Conservation (phyloP, 35 echinoderm and acorn worm genomes). For the Ophiothrix spiculata region DNA sequence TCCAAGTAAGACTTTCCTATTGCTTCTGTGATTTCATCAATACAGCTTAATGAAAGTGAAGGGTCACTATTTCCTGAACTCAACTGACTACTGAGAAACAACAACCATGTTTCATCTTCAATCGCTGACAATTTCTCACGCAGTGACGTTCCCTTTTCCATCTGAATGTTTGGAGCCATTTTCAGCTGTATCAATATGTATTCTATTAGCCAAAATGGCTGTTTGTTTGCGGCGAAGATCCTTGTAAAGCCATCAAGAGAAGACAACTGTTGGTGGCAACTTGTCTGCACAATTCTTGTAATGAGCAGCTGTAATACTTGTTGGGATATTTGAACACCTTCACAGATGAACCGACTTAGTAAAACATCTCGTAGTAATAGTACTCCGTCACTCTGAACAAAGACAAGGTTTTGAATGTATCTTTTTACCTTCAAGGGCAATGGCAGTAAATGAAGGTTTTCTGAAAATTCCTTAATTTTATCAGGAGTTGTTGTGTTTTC, state of each 20-base stretch:
- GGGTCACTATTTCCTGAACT: neutral
- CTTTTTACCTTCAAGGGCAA: too few species aligned
- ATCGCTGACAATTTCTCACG: neutral
- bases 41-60: neutral
- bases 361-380: neutral
- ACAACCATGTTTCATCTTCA: neutral
- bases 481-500: too few species aligned
- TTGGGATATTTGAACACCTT: neutral
- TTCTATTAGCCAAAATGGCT: neutral
- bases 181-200: neutral
- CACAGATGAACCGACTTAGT: neutral
- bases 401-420: neutral
- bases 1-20: neutral
- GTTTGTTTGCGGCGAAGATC: neutral
- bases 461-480: too few species aligned
- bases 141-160: neutral
- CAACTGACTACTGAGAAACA: neutral
- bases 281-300: neutral
- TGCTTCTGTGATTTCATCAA: neutral
- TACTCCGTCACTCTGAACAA: neutral
- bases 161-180: neutral
- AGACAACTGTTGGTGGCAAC: neutral
- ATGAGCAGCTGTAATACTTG: neutral
- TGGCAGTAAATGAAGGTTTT: too few species aligned
- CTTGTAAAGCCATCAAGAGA: neutral